A percentile compares a stretch with the other conserved stretches of the same genome.
Conservation (phyloP, 2,797 vertebrate genomes). For the Octomys mimax region DNA sequence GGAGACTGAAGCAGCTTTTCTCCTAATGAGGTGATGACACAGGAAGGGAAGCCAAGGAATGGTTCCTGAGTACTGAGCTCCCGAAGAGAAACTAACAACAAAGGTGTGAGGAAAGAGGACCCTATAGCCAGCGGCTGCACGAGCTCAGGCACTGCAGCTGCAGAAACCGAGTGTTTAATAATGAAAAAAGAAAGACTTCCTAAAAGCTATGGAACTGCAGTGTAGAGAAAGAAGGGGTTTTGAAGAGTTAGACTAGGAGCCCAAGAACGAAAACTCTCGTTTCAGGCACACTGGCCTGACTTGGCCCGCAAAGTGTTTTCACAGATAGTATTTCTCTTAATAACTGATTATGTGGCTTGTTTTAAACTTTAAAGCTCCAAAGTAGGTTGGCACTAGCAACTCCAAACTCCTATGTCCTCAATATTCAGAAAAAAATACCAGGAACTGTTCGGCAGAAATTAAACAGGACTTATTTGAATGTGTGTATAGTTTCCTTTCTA, state of each 20-base stretch:
- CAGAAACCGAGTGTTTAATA: neutral
- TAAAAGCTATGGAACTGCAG: constrained; percentile 6
- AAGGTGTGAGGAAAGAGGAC: neutral
- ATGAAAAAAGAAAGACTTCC: constrained; percentile 19
- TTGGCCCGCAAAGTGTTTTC: neutral
- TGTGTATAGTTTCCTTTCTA: constrained; percentile 23
- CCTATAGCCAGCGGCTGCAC: neutral
- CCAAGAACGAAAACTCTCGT: neutral
- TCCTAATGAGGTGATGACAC: neutral
- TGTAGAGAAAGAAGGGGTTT: neutral
- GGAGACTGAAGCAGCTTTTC: neutral
- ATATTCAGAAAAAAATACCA: constrained; percentile 29
- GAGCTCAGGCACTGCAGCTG: neutral
- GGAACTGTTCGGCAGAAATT: constrained; percentile 60
- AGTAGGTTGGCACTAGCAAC: constrained; percentile 16
- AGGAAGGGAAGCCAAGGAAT: neutral
- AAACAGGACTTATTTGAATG: constrained; percentile 57
- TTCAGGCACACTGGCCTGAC: constrained; percentile 25
- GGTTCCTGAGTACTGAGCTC: neutral
- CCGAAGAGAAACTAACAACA: neutral
- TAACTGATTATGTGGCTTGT: neutral
- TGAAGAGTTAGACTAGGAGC: neutral
- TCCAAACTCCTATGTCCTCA: constrained; percentile 60
- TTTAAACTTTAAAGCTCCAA: constrained; percentile 56
- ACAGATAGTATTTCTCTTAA: constrained; percentile 14